Conservation (phyloP, 2,888 invertebrate species). For the Drosophila gaucha region DNA sequence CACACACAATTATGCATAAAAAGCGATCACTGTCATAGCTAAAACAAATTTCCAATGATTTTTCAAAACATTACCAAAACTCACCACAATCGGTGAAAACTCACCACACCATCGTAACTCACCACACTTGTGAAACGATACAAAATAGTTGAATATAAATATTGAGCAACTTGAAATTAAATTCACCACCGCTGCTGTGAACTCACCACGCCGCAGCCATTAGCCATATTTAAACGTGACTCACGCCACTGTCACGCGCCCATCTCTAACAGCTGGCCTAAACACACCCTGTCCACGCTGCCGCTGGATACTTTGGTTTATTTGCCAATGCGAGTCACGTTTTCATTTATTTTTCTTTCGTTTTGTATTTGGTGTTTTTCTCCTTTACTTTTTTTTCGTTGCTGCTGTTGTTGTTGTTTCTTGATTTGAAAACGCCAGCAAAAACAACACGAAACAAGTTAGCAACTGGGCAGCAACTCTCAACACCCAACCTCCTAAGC, state of each 20-base stretch:
- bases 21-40: too few relatives aligned
- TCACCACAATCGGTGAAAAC: constrained; percentile 7
- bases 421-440: constrained; percentile 49
- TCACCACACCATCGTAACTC: constrained; percentile 3
- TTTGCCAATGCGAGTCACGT: constrained; percentile 81
- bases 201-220: background rate
- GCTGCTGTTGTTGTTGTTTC: background rate
- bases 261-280: constrained; percentile 43
- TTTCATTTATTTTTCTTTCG: constrained; percentile 60
- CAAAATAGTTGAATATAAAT: background rate
- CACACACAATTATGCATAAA: background rate
- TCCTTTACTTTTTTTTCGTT: constrained; percentile 18
- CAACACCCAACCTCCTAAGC: constrained; percentile 4
- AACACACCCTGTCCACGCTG: constrained; percentile 57
- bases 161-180: background rate
- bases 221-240: constrained; percentile 14
- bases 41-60: background rate
- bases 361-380: constrained; percentile 26
- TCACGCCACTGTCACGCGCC: constrained; percentile 42
- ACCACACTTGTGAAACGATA: background rate
- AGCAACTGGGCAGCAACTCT: constrained; percentile 30
- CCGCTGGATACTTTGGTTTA: constrained; percentile 60
- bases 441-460: constrained; percentile 55
- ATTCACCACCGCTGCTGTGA: background rate
- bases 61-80: background rate